Base-by-base conservation (phyloP, 2,888 invertebrate genomes). In the Spilosoma lubricipeda region DNA sequence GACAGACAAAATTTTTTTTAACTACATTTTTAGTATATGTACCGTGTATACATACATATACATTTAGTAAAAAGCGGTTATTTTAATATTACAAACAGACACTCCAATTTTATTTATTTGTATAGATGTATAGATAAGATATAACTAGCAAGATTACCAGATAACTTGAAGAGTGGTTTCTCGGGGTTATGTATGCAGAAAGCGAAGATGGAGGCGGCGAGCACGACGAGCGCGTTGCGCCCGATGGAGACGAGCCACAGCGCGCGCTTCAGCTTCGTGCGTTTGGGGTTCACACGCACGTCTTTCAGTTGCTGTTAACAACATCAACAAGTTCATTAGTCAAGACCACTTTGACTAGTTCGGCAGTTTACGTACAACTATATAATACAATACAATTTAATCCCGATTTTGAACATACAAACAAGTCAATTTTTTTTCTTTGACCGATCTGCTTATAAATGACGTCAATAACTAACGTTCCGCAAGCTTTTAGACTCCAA, bases 221-320 rank as follows among this genome's bases (percentile, higher is more conserved):
- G 89, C 45, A 98, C 98, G 52, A 98, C 96, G 27, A 98, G 89
- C 27, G 98, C 98, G 93, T 99, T 98, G 80, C 98, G 96, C 3
- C 97, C 96, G 82, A 98, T 98, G 20, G 98, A 97, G 36, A 98
- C 83, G 79, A 98, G 96, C 98, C 98, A 98, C 23, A 98, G 90
- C 7, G 94, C 87, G 39, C 94, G 94, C 76, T 72, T 56, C 75
- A 81, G 33, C 36, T 66, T 69, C 1, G 93, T 85, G 23, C 93
- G 94, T 75, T 93, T 93, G 13, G 92, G 84, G 15, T 86, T 82
- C 78, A 94, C 90, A 42, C 92, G 94, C 30, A 97, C 85, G 76
- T 97, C 97, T 82, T 97, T 97, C 73, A 98, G 79, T 91, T 97
- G 96, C 97, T 98, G 90, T 59, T 36, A 18, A 65, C 3, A 33